phyloP scores from a whole-genome alignment of 2,888 invertebrate species.

The Phalangium opilio region DNA sequence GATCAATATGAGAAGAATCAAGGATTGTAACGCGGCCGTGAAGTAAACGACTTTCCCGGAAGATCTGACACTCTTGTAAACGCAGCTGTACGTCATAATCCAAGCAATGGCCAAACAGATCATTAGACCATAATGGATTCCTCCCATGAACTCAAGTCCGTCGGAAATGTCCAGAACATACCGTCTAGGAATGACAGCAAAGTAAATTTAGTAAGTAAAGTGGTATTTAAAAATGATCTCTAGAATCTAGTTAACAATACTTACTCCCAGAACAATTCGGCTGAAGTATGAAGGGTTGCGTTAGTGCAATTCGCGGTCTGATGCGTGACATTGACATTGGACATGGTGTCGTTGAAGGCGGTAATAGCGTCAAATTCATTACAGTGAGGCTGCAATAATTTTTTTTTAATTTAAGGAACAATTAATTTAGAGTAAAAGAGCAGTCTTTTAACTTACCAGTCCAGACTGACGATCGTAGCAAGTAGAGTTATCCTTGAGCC shows the following conservation, averaged over 20 bases:
- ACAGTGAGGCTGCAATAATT: too few species aligned
- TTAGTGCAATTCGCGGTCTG: not conserved
- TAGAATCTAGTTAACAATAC: not conserved
- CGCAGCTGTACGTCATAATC: slow-evolving; percentile 26
- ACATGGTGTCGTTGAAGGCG: too few species aligned
- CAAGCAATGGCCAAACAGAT: slow-evolving; percentile 26
- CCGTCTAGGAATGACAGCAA: too few species aligned
- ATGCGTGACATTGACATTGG: too few species aligned
- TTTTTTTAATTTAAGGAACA: too few species aligned
- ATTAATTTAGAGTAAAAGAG: too few species aligned
- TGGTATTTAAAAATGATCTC: not conserved
- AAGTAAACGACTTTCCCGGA: slow-evolving; percentile 26
- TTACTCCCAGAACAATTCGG: slow-evolving; percentile 1
- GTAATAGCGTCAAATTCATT: too few species aligned
- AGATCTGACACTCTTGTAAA: slow-evolving; percentile 28
- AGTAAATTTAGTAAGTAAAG: not conserved
- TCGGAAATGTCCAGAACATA: not conserved
- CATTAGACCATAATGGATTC: slow-evolving; percentile 25
- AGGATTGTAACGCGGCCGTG: slow-evolving; percentile 22
- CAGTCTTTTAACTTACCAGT: too few species aligned
- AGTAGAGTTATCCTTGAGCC: slow-evolving; percentile 11
- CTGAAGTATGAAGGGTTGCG: not conserved
- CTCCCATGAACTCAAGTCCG: slow-evolving; percentile 21
- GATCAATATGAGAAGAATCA: slow-evolving; percentile 17
- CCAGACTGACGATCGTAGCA: slow-evolving; percentile 9